Percentiles rank a stretch among this genome's conserved stretches.
These are phyloP conservation scores for Tympanoctomys barrerae DNA, from an alignment of 2,797 vertebrate genomes.

Conservation along the genomic window DNA sequence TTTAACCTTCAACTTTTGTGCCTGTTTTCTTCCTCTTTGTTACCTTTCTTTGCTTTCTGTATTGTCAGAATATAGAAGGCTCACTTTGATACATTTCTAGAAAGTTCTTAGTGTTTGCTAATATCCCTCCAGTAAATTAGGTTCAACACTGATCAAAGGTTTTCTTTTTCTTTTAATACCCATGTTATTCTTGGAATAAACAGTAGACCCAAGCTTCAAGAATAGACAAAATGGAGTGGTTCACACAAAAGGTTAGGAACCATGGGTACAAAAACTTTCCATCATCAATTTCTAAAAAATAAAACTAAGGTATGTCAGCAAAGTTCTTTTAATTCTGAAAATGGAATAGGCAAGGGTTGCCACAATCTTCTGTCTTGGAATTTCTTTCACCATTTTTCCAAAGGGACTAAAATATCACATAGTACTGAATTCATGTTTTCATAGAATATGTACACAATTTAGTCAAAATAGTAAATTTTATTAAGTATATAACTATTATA, in stretches of 20 bases:
- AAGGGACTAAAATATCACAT: not conserved
- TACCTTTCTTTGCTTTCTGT: not conserved
- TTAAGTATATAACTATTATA: not conserved
- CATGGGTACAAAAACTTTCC: not conserved
- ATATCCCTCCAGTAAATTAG: not conserved
- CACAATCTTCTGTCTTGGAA: not conserved
- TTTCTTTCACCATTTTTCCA: conserved; percentile 24
- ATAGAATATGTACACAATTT: not conserved
- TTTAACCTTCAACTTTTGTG: not conserved
- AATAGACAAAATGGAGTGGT: not conserved
- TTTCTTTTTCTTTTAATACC: not conserved
- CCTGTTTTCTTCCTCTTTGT: not conserved
- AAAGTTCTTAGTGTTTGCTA: not conserved
- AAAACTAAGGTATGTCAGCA: not conserved
- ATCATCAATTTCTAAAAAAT: not conserved
- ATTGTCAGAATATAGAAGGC: not conserved
- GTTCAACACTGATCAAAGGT: not conserved
- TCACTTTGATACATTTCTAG: not conserved
- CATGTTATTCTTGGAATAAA: not conserved
- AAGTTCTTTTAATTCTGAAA: not conserved
- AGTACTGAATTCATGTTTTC: not conserved
- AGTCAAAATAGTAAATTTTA: not conserved
- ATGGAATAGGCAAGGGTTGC: not conserved
- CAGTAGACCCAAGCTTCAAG: not conserved
- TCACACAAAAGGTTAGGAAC: not conserved